Conservation (phyloP, 2,113 vertebrate species). For the Galemys pyrenaicus region DNA sequence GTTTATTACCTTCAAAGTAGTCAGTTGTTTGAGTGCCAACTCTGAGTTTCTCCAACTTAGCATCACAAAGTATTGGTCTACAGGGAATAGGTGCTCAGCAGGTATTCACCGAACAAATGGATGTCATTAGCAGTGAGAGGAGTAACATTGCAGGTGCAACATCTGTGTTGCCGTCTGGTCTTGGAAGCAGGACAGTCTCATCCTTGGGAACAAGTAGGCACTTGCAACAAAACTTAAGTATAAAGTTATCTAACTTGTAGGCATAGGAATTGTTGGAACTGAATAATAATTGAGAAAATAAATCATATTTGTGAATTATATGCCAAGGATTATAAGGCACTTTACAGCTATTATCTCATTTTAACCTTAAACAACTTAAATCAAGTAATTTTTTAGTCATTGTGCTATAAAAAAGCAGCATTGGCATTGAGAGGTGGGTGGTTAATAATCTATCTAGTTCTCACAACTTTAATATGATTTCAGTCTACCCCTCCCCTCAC, state of each 20-base stretch:
- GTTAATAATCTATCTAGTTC: neutral
- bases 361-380: neutral
- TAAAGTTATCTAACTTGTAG: neutral
- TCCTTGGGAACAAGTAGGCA: neutral
- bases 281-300: neutral
- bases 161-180: neutral
- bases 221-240: neutral
- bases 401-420: neutral
- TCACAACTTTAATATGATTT: neutral
- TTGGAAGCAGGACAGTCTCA: neutral
- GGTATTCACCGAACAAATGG: neutral
- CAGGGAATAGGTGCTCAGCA: no score
- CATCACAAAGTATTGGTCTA: neutral
- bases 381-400: neutral
- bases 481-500: neutral
- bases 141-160: neutral
- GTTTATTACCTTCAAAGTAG: neutral
- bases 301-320: neutral
- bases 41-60: neutral
- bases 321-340: neutral
- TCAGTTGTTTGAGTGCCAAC: neutral
- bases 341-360: neutral
- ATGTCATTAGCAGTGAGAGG: neutral
- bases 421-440: neutral
- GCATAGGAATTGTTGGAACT: neutral